Conservation (phyloP, 1,140 invertebrate species). For the Planococcus citri region DNA sequence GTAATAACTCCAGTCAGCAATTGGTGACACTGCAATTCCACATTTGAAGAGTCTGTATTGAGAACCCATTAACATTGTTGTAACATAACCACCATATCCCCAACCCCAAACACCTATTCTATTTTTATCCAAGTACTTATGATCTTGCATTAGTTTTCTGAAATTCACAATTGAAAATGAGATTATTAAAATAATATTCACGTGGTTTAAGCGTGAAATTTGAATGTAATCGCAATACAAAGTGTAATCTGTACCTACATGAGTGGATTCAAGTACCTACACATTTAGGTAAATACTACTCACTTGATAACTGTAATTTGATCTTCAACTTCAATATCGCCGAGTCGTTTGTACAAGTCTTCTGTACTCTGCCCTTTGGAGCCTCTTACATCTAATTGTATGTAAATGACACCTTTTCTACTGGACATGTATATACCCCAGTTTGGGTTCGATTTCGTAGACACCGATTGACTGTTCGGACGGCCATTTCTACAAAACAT, state of each 20-base stretch:
- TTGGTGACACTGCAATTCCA: slow-evolving; percentile 83
- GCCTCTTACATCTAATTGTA: slow-evolving; percentile 75
- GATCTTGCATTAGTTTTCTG: slow-evolving; percentile 64
- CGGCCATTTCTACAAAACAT: slow-evolving; percentile 61
- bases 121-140: slow-evolving; percentile 72
- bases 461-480: slow-evolving; percentile 75
- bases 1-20: slow-evolving; percentile 88
- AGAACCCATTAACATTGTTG: slow-evolving; percentile 71
- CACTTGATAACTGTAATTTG: slow-evolving; percentile 70
- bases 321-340: slow-evolving; percentile 76
- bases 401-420: slow-evolving; percentile 77
- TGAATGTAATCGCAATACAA: too few species aligned
- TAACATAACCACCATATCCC: slow-evolving; percentile 92
- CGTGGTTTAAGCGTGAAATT: not conserved
- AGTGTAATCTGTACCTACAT: too few species aligned
- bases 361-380: slow-evolving; percentile 66
- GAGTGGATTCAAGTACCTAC: too few species aligned
- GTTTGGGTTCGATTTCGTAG: slow-evolving; percentile 69
- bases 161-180: slow-evolving; percentile 27
- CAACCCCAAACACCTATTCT: slow-evolving; percentile 89
- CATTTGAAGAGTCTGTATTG: slow-evolving; percentile 57
- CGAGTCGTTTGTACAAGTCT: slow-evolving; percentile 63
- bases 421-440: slow-evolving; percentile 91
- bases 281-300: slow-evolving; percentile 24
- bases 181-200: not conserved